Conservation (phyloP, 1,140 invertebrate genomes). For the Drosophila watanabei region DNA sequence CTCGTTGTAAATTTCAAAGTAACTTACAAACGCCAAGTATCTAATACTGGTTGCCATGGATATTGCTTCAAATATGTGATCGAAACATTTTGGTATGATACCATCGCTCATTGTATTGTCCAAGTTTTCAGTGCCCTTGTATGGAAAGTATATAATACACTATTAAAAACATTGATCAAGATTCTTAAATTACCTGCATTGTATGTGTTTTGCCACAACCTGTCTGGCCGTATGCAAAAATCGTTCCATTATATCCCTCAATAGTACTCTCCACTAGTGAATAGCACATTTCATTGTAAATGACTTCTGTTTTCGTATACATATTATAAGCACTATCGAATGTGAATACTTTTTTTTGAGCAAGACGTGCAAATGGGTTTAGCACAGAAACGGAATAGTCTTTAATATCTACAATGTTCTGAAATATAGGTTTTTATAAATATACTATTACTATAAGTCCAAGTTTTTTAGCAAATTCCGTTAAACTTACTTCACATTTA, state of each 20-base stretch:
- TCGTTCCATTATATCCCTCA: conserved; percentile 95
- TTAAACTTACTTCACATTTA: conserved; percentile 88
- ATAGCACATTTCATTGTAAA: conserved; percentile 96
- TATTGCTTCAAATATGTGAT: conserved; percentile 97
- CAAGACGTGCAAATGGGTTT: conserved; percentile 85
- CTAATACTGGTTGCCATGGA: conserved; percentile 92
- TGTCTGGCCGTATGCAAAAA: conserved; percentile 96
- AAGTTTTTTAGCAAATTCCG: background rate
- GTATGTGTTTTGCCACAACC: conserved; percentile 94
- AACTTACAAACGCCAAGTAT: conserved; percentile 95
- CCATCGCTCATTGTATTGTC: conserved; percentile 86
- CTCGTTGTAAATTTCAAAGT: conserved; percentile 98
- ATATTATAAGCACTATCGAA: conserved; percentile 94
- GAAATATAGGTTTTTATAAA: conserved; percentile 34
- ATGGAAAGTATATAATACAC: background rate
- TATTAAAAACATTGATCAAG: background rate
- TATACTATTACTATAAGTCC: no score
- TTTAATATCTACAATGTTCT: conserved; percentile 92
- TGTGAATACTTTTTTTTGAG: conserved; percentile 90
- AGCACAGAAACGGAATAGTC: conserved; percentile 84
- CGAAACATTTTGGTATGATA: conserved; percentile 94
- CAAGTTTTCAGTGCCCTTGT: conserved; percentile 42
- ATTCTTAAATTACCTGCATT: conserved; percentile 89
- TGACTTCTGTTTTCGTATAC: conserved; percentile 91
- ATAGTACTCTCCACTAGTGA: conserved; percentile 94